Conservation (phyloP, 2,113 vertebrate species). For the Paradisaea rubra region DNA sequence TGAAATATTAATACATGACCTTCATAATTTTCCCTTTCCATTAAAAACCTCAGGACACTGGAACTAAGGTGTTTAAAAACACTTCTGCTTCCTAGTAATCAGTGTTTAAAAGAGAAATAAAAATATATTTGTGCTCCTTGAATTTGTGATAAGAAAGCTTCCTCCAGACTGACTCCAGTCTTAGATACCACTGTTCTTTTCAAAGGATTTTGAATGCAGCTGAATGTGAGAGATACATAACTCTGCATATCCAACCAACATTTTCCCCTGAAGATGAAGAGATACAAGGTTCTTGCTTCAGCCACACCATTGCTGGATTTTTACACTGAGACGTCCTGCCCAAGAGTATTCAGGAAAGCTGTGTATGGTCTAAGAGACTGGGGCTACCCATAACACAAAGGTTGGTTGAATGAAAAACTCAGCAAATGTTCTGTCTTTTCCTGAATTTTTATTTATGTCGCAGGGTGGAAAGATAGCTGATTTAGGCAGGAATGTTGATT, state of each 20-base stretch:
- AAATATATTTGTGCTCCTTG: background rate
- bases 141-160: background rate
- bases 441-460: background rate
- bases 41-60: background rate
- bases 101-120: background rate
- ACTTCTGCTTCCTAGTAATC: background rate
- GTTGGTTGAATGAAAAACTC: background rate
- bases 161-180: background rate
- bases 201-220: background rate
- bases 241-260: background rate
- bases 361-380: background rate
- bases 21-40: background rate
- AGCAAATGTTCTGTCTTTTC: background rate
- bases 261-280: background rate
- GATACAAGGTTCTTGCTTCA: background rate
- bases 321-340: background rate
- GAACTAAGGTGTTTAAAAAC: background rate
- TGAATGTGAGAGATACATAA: background rate
- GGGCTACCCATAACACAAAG: background rate
- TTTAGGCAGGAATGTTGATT: background rate
- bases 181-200: background rate
- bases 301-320: background rate
- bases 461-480: background rate
- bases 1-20: constrained; percentile 38
- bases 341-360: background rate